Evolutionary conservation across 1,140 invertebrate species (phyloP).

Genomic region (Rhyzopertha dominica): DNA sequence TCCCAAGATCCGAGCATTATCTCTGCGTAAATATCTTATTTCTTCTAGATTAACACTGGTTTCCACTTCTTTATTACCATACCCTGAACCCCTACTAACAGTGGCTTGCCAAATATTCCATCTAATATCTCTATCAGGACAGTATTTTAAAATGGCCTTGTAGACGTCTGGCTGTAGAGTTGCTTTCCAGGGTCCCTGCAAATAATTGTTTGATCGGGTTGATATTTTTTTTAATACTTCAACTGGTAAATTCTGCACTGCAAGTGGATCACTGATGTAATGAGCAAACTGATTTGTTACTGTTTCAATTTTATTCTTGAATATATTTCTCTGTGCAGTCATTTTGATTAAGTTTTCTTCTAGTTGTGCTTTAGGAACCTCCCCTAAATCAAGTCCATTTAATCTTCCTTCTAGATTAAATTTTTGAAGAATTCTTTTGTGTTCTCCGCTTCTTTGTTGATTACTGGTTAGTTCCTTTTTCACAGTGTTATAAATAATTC

Average conservation of each 20-base stretch:
- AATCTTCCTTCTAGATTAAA: slow-evolving; percentile 75
- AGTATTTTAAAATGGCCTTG: slow-evolving; percentile 73
- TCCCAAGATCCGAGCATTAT: slow-evolving; percentile 72
- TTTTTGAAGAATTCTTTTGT: slow-evolving; percentile 69
- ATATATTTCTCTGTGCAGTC: slow-evolving; percentile 52
- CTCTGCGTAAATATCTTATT: slow-evolving; percentile 61
- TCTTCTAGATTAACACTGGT: slow-evolving; percentile 73
- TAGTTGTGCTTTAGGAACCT: slow-evolving; percentile 48
- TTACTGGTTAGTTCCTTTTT: slow-evolving; percentile 54
- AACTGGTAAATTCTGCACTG: slow-evolving; percentile 70
- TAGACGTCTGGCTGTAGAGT: slow-evolving; percentile 68
- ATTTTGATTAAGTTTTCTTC: slow-evolving; percentile 48
- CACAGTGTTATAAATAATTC: slow-evolving; percentile 62
- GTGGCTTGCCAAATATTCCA: slow-evolving; percentile 80
- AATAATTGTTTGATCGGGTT: slow-evolving; percentile 53
- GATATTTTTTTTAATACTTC: slow-evolving; percentile 64
- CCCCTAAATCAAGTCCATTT: slow-evolving; percentile 62
- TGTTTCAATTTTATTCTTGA: slow-evolving; percentile 58
- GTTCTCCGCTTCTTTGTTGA: slow-evolving; percentile 56
- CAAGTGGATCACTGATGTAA: slow-evolving; percentile 58
- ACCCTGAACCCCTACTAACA: slow-evolving; percentile 63
- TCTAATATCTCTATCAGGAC: slow-evolving; percentile 67
- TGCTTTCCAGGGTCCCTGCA: slow-evolving; percentile 73
- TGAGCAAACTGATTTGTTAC: slow-evolving; percentile 61
- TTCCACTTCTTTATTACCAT: slow-evolving; percentile 58